Percentiles rank a stretch among this genome's conserved stretches.
phyloP scores from a whole-genome alignment of 2,113 vertebrate genomes.

The Chaetops frenatus region DNA sequence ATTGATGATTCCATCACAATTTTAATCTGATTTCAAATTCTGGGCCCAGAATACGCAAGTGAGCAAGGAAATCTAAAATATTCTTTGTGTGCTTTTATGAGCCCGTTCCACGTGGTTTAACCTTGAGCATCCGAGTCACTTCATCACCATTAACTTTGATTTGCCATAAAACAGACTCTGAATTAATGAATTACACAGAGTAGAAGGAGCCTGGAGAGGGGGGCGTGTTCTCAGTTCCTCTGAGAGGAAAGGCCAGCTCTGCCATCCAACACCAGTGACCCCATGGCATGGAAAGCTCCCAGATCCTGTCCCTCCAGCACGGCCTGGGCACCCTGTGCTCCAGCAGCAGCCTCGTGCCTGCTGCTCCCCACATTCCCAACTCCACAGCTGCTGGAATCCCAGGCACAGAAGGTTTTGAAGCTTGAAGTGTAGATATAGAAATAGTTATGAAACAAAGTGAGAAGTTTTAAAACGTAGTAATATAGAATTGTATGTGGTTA shows the following conservation, averaged over 20 bases:
- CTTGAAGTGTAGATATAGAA: too few species aligned
- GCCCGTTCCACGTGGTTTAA: neutral
- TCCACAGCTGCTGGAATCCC: neutral
- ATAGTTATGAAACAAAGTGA: too few species aligned
- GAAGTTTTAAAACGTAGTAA: too few species aligned
- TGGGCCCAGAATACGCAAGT: neutral
- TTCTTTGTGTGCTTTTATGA: neutral
- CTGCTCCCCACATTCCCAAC: neutral
- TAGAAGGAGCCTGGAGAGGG: neutral
- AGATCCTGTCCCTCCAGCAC: neutral
- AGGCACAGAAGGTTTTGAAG: too few species aligned
- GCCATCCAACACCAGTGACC: accelerated
- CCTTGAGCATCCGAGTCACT: neutral
- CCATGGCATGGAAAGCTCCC: neutral
- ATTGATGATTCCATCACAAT: neutral
- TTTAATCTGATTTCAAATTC: neutral
- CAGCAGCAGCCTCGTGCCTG: neutral
- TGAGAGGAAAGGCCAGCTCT: neutral
- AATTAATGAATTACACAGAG: neutral
- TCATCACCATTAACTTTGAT: neutral
- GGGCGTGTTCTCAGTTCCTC: neutral
- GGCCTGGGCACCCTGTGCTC: accelerated
- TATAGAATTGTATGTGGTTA: too few species aligned
- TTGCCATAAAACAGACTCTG: neutral
- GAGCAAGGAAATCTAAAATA: neutral